These are phyloP conservation scores for Microctonus brassicae DNA, from an alignment of 2,888 invertebrate species.

Conservation along the genomic window DNA sequence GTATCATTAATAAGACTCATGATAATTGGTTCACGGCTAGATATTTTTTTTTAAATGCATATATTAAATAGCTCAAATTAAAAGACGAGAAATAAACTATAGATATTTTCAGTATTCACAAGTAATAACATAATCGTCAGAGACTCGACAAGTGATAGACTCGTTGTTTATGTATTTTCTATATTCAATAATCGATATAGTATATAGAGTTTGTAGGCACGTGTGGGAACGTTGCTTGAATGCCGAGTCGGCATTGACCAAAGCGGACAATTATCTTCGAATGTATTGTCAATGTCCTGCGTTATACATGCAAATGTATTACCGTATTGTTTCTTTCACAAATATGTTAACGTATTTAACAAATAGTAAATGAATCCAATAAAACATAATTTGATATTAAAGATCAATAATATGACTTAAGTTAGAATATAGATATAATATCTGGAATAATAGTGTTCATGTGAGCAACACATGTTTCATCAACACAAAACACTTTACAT, in stretches of 20 bases:
- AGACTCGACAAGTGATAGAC: slow-evolving; percentile 24
- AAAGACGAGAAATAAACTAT: not conserved
- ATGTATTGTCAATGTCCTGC: not conserved
- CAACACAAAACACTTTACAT: not conserved
- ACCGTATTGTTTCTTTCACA: not conserved
- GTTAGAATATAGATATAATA: too few species aligned
- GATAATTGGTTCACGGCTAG: not conserved
- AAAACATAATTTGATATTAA: too few species aligned
- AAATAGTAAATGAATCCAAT: too few species aligned
- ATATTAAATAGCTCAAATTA: not conserved
- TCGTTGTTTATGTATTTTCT: slow-evolving; percentile 10
- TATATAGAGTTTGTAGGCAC: not conserved
- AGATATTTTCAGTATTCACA: not conserved
- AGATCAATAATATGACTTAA: too few species aligned
- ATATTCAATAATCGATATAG: slow-evolving; percentile 29
- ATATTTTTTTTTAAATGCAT: not conserved
- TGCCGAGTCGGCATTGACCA: slow-evolving; percentile 8
- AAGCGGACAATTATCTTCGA: not conserved
- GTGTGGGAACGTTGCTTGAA: slow-evolving; percentile 9
- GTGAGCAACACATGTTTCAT: not conserved
- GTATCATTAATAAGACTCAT: not conserved
- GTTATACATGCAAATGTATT: not conserved
- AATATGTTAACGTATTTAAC: not conserved
- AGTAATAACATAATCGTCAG: slow-evolving; percentile 22
- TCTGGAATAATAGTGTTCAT: too few species aligned